Evolutionary conservation across 2,888 invertebrate species (phyloP), one percentile per base, ranked within the genome.

Genomic region (Augochlorella aurata): DNA sequence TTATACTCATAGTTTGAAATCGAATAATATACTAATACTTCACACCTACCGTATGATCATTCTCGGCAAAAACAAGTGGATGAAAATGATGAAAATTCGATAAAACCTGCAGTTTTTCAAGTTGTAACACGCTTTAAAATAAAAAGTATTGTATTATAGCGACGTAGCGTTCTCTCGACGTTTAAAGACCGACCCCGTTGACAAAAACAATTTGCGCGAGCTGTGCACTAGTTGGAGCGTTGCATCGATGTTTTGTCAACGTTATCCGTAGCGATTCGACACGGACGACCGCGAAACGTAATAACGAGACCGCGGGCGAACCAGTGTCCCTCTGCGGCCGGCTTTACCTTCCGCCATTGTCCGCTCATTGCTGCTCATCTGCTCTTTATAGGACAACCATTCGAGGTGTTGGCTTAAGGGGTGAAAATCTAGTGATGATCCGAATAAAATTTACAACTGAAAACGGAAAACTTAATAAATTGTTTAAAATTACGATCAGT

Each of bases 211-310:
- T 63, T 63, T 63, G 29, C 63, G 18, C 63, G 10, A 18, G 18
- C 63, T 47, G 67, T 21, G 47, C 66, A 68, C 75, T 44, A 38
- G 63, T 63, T 18, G 58, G 21, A n/a, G 18, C 44, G 61, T 49
- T 50, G 67, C 77, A 77, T 74, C 69, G 77, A 74, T 85, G 85
- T 83, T 86, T 87, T 77, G 86, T 77, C 83, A 81, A 83, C 68
- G 81, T 75, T 77, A 69, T 75, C 75, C 75, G 61, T 74, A 63
- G 73, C 69, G 70, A 75, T 76, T 68, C 77, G 74, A 76, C 69
- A 81, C 76, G 76, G 61, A 84, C 80, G 49, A 88, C 87, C 87
- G 77, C 87, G 82, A 84, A 88, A 87, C 84, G 87, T 82, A 87
- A 87, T 87, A 87, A 87, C 80, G 82, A 84, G 86, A 86, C 84